Evolutionary conservation across 2,113 vertebrate genomes (phyloP), one percentile per base, ranked within the genome.

Genomic region (Dromiciops gliroides): DNA sequence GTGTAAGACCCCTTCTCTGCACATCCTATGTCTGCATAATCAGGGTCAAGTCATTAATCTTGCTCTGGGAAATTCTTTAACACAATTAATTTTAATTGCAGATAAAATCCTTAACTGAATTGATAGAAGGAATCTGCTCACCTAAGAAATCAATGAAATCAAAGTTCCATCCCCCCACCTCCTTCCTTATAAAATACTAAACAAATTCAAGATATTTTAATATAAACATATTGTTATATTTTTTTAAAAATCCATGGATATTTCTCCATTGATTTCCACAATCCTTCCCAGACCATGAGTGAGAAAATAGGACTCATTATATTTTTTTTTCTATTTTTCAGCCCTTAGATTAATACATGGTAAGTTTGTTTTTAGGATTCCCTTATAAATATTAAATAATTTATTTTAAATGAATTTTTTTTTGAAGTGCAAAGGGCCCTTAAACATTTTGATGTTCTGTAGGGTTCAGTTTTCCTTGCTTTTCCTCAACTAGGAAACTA

Each of bases 401-500:
- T 67, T 56, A 9, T 56, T 67, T 67, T 37, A 31, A 67, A 67
- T 56, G 11, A 67, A 31, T 67, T 83, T 44, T 8, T 60, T 7
- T 67, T 67, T 88, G 3, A 93, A 37, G 22, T 37, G n/a, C 23
- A 56, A 53, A 48, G 92, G 50, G 75, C n/a, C 25, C 37, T 93
- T 53, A 90, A 89, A 37, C 14, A 53, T 91, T 90, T 51, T 25
- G 8, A 16, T 83, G 7, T 89, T 50, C 49, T 92, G 3, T 11
- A 56, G 16, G 12, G 11, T 19, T 31, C 37, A 49, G n/a, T 94
- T 95, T 92, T 94, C 51, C 23, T 60, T 89, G 6, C 48, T 10
- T 93, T 94, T 91, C 89, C 94, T 95, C 51, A 44, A 25, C 89
- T 90, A 14, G 75, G 52, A 91, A 25, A 89, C 47, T 53, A 0